Conservation (phyloP, 2,113 vertebrate species). For the Microcebus lehilahytsara region DNA sequence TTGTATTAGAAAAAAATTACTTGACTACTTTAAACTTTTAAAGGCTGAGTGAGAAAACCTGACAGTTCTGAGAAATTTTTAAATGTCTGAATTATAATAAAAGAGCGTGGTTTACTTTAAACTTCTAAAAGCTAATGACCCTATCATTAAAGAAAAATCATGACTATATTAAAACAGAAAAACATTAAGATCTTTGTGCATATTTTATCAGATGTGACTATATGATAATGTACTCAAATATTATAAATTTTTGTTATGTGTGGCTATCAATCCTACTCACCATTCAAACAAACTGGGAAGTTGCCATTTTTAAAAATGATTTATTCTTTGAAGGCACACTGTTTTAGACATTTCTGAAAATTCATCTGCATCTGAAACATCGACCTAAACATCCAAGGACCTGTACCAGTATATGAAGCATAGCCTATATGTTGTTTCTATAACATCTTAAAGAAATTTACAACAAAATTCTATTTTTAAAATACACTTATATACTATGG, state of each 20-base stretch:
- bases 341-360: slow-evolving; percentile 34
- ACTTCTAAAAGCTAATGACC: slow-evolving; percentile 36
- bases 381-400: neutral
- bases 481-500: neutral
- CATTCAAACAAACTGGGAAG: neutral
- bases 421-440: neutral
- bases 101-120: slow-evolving; percentile 54
- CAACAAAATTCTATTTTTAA: slow-evolving; percentile 38
- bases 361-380: neutral
- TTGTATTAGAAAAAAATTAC: slow-evolving; percentile 42
- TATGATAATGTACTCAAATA: neutral
- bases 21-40: slow-evolving; percentile 44
- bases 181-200: slow-evolving; percentile 45
- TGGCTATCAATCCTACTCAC: slow-evolving; percentile 6
- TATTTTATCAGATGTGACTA: slow-evolving; percentile 27
- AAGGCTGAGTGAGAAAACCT: neutral
- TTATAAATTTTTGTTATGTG: neutral
- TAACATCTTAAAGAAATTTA: neutral
- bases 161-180: slow-evolving; percentile 60
- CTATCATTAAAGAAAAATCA: slow-evolving; percentile 44
- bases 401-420: neutral
- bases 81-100: slow-evolving; percentile 42
- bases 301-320: neutral
- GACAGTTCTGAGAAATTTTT: slow-evolving; percentile 20
- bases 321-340: neutral